Percentiles rank a stretch among this genome's conserved stretches.
Evolutionary conservation across 2,888 invertebrate species (phyloP).

Genomic region (Harpalus rufipes): DNA sequence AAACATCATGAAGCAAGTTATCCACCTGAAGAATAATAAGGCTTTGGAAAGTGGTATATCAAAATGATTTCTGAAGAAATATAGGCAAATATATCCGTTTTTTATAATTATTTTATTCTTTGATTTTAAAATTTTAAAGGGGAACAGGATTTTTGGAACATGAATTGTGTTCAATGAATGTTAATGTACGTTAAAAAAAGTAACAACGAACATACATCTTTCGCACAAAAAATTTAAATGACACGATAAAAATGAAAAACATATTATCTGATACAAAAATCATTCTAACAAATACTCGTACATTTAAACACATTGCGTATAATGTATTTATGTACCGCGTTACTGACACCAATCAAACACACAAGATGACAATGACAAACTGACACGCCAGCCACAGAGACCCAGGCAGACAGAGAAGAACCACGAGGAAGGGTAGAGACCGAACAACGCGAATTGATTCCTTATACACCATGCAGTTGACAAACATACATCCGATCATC

Average conservation of each 20-base stretch:
- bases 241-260: background rate
- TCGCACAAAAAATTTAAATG: conserved; percentile 42
- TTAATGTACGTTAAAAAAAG: conserved; percentile 61
- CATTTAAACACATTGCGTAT: conserved; percentile 33
- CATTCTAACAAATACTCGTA: conserved; percentile 24
- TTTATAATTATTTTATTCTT: conserved; percentile 36
- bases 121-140: conserved; percentile 30
- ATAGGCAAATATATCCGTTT: conserved; percentile 20
- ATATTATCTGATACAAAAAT: background rate
- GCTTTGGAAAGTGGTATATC: conserved; percentile 36
- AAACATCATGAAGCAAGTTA: conserved; percentile 62
- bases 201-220: conserved; percentile 39
- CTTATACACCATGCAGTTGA: conserved; percentile 33
- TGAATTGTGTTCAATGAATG: conserved; percentile 61
- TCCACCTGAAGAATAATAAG: conserved; percentile 53
- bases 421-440: conserved; percentile 36
- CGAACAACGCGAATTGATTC: background rate
- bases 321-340: conserved; percentile 3
- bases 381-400: conserved; percentile 38
- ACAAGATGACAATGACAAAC: conserved; percentile 23
- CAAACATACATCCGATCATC: conserved; percentile 40
- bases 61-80: conserved; percentile 42
- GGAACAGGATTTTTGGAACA: conserved; percentile 50
- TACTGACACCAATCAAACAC: conserved; percentile 29
- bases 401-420: conserved; percentile 36